Evolutionary conservation across 2,888 invertebrate genomes (phyloP).

Genomic region (Dascillus cervinus): DNA sequence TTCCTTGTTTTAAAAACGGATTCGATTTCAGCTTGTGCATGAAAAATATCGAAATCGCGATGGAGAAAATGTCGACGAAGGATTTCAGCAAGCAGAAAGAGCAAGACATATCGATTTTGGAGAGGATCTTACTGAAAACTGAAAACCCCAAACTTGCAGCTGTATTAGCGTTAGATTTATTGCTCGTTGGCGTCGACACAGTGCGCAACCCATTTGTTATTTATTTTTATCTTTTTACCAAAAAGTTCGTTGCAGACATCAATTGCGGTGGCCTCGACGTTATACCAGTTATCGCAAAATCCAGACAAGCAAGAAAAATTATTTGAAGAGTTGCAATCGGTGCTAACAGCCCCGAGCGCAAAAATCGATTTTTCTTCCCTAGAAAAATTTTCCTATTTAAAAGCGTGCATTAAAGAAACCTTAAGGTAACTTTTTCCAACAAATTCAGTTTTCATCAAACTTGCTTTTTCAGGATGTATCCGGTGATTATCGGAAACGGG

Average conservation of each 20-base stretch:
- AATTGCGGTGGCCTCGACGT: slow-evolving; percentile 64
- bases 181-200: slow-evolving; percentile 76
- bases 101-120: slow-evolving; percentile 48
- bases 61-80: slow-evolving; percentile 43
- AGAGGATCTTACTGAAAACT: slow-evolving; percentile 49
- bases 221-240: background rate
- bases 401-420: slow-evolving; percentile 72
- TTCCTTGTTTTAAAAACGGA: no score
- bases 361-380: slow-evolving; percentile 53
- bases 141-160: slow-evolving; percentile 55
- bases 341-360: slow-evolving; percentile 48
- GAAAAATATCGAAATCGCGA: slow-evolving; percentile 48
- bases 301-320: slow-evolving; percentile 57
- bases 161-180: slow-evolving; percentile 66
- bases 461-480: slow-evolving; percentile 60
- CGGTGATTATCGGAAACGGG: slow-evolving; percentile 74
- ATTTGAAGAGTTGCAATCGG: slow-evolving; percentile 52
- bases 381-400: slow-evolving; percentile 60
- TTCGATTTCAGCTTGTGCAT: slow-evolving; percentile 49
- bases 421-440: slow-evolving; percentile 59
- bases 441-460: no score
- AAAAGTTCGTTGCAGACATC: slow-evolving; percentile 64
- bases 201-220: slow-evolving; percentile 43
- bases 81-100: slow-evolving; percentile 35
- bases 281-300: slow-evolving; percentile 68